Percentiles rank a stretch among this genome's conserved stretches.
These are phyloP conservation scores for Distichodus sexfasciatus DNA, from an alignment of 2,797 vertebrate genomes.

Conservation along the genomic window DNA sequence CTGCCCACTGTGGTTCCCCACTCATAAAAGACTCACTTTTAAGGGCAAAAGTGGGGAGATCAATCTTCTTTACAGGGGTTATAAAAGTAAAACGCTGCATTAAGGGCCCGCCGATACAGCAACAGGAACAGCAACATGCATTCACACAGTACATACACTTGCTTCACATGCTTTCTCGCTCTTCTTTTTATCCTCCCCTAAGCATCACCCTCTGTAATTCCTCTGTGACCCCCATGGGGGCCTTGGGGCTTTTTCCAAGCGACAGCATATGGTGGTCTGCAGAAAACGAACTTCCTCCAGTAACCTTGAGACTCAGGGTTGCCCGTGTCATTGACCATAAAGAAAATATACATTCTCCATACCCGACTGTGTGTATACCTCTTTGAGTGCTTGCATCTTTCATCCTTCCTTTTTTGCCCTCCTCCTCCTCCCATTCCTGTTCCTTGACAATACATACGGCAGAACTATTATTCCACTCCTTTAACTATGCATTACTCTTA, in stretches of 20 bases:
- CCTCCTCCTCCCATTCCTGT: neutral
- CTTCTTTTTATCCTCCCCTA: neutral
- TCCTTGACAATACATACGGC: neutral
- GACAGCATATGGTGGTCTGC: conserved; percentile 32
- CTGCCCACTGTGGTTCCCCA: conserved; percentile 46
- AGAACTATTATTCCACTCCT: conserved; percentile 19
- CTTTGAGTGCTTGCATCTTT: conserved; percentile 4
- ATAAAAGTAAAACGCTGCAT: conserved; percentile 48
- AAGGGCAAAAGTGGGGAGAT: conserved; percentile 55
- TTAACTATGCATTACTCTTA: conserved; percentile 25
- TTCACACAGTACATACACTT: conserved; percentile 24
- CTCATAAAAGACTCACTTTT: conserved; percentile 63
- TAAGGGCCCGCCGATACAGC: conserved; percentile 17
- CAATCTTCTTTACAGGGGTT: conserved; percentile 59
- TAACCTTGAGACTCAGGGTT: conserved; percentile 36
- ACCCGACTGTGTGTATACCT: conserved; percentile 2
- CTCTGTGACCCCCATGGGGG: conserved; percentile 13
- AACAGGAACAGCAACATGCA: conserved; percentile 16
- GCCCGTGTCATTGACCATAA: conserved; percentile 31
- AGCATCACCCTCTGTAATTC: conserved; percentile 23
- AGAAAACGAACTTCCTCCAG: conserved; percentile 28
- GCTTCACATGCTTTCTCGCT: neutral
- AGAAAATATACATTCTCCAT: conserved; percentile 33
- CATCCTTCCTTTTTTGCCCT: conserved; percentile 12
- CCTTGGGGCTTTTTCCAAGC: conserved; percentile 25